phyloP scores from a whole-genome alignment of 2,888 invertebrate species.

The Eumerus sabulonum region DNA sequence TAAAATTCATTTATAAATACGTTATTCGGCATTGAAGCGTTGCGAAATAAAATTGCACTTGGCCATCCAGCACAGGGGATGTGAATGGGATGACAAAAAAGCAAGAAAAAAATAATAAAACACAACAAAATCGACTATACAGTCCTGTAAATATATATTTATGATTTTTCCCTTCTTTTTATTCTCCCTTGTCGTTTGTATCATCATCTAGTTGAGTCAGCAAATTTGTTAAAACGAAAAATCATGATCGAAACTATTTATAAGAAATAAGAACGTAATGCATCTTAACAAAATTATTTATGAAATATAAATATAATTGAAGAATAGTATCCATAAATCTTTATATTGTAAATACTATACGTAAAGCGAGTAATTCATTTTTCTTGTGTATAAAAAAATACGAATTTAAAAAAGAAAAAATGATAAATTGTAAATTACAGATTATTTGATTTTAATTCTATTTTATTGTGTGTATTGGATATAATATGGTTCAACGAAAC shows the following conservation, averaged over 20 bases:
- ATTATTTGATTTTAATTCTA: slow-evolving; percentile 5
- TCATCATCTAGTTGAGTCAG: background rate
- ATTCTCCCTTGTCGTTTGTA: slow-evolving; percentile 29
- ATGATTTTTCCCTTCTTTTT: too few relatives aligned
- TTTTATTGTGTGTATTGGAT: too few relatives aligned
- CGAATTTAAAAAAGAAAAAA: slow-evolving; percentile 1
- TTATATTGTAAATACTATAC: slow-evolving; percentile 41
- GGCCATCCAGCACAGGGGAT: background rate
- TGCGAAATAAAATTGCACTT: slow-evolving; percentile 48
- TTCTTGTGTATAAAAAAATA: slow-evolving; percentile 24
- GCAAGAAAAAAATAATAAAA: slow-evolving; percentile 17
- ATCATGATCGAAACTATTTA: slow-evolving; percentile 23
- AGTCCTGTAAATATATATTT: slow-evolving; percentile 50
- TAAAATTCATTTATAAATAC: slow-evolving; percentile 18
- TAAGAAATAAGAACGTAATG: slow-evolving; percentile 51
- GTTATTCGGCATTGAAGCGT: background rate
- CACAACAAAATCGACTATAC: slow-evolving; percentile 38
- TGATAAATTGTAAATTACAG: slow-evolving; percentile 43
- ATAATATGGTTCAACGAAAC: too few relatives aligned
- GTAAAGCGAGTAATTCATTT: slow-evolving; percentile 38
- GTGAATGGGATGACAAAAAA: background rate
- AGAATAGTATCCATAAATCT: slow-evolving; percentile 47
- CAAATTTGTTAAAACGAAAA: background rate
- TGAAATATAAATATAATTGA: slow-evolving; percentile 65
- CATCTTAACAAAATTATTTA: slow-evolving; percentile 64